phyloP scores from a whole-genome alignment of 2,113 vertebrate genomes.

The Serranochromis macrocephalus region DNA sequence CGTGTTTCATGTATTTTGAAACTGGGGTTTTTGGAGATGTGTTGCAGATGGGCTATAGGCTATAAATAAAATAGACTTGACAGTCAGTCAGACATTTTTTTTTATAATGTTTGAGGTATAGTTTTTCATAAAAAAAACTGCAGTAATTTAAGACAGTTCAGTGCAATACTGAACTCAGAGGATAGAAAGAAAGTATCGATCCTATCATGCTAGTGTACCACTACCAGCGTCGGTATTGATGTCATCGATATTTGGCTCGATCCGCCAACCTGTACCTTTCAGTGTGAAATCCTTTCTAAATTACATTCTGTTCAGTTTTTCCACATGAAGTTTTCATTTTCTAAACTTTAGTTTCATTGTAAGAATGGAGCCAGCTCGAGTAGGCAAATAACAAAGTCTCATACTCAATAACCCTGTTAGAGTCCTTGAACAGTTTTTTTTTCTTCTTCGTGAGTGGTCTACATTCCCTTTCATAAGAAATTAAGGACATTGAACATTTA shows the following conservation, averaged over 20 bases:
- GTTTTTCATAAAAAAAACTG: background rate
- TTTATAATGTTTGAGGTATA: background rate
- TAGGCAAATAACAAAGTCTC: background rate
- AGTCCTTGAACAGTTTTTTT: background rate
- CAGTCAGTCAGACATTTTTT: background rate
- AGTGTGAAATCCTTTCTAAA: background rate
- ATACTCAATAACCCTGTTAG: background rate
- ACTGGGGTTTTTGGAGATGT: background rate
- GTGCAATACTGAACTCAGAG: background rate
- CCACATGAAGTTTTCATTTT: background rate
- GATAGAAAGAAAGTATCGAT: background rate
- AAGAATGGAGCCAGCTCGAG: background rate
- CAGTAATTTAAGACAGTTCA: background rate
- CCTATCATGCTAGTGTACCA: fast-evolving
- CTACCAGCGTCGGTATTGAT: background rate
- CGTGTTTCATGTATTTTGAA: background rate
- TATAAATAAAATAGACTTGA: background rate
- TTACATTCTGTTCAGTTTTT: background rate
- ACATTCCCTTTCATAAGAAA: background rate
- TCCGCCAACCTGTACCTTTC: background rate
- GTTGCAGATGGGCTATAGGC: background rate
- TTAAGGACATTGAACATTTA: background rate
- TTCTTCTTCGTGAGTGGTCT: background rate
- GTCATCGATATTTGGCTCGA: background rate
- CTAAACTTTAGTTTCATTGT: background rate